Percentiles rank a stretch among this genome's conserved stretches.
Evolutionary conservation across 1,140 invertebrate genomes (phyloP).

Genomic region (Drosophila pandora): DNA sequence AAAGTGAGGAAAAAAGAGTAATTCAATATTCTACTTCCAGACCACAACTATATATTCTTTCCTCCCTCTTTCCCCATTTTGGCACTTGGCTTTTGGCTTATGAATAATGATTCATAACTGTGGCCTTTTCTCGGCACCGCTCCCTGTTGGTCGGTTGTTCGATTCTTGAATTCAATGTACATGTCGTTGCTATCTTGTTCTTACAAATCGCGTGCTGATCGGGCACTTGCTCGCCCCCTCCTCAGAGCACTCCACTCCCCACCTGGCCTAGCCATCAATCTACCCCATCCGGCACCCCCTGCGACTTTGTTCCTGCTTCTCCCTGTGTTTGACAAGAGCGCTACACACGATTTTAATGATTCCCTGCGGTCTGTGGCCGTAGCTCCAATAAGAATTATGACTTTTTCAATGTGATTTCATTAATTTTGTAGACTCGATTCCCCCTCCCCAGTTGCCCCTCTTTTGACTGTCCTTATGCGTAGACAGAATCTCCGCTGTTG

Average conservation of each 20-base stretch:
- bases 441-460: not conserved
- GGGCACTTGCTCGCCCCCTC: constrained; percentile 21
- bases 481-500: constrained; percentile 58
- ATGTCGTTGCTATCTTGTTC: constrained; percentile 79
- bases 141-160: constrained; percentile 52
- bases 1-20: not conserved
- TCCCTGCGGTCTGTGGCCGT: constrained; percentile 64
- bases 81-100: constrained; percentile 53
- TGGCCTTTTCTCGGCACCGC: constrained; percentile 8
- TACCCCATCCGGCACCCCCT: constrained; percentile 2
- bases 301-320: constrained; percentile 8
- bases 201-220: constrained; percentile 81
- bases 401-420: constrained; percentile 79
- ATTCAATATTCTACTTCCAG: not conserved
- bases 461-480: not conserved
- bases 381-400: constrained; percentile 71
- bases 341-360: constrained; percentile 79
- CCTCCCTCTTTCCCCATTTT: constrained; percentile 20
- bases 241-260: not conserved
- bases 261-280: not conserved
- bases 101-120: constrained; percentile 78
- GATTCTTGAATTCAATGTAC: constrained; percentile 72
- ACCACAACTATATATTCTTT: not conserved
- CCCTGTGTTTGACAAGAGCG: constrained; percentile 72
- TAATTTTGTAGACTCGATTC: constrained; percentile 52